Percentiles rank a stretch among this genome's conserved stretches.
Conservation (phyloP, 2,888 invertebrate species). For the Tipula unca region DNA sequence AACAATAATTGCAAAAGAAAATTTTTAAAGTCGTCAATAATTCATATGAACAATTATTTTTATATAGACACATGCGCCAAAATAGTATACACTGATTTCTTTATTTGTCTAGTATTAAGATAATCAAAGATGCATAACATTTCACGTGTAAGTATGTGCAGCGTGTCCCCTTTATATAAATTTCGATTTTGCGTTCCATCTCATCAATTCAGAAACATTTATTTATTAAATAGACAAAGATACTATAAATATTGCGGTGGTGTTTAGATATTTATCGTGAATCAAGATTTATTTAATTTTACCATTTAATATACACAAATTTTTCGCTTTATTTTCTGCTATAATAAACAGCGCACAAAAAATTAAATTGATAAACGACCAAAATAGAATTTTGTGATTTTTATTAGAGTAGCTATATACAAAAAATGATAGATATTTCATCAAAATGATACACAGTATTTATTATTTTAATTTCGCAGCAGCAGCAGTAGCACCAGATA, state of each 20-base stretch:
- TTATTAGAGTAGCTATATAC: background rate
- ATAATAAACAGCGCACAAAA: background rate
- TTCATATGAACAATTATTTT: background rate
- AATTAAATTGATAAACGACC: background rate
- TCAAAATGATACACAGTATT: background rate
- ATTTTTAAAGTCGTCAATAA: background rate
- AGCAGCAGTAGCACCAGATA: background rate
- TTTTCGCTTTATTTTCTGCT: background rate
- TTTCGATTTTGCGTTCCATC: background rate
- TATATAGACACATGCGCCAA: background rate
- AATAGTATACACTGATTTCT: background rate
- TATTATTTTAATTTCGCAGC: background rate
- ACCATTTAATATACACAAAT: background rate
- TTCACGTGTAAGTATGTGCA: background rate
- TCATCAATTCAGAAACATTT: background rate
- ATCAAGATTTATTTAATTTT: background rate
- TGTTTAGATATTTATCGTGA: background rate
- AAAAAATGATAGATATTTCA: background rate
- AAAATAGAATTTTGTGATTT: constrained; percentile 8
- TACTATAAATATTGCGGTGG: background rate
- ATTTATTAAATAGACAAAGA: background rate
- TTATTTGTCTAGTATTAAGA: background rate
- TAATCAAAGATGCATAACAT: background rate
- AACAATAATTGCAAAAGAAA: background rate
- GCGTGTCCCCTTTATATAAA: background rate